Evolutionary conservation across 2,113 vertebrate species (phyloP), one percentile per base, ranked within the genome.

Genomic region (Pseudolaguvia tuberculata): DNA sequence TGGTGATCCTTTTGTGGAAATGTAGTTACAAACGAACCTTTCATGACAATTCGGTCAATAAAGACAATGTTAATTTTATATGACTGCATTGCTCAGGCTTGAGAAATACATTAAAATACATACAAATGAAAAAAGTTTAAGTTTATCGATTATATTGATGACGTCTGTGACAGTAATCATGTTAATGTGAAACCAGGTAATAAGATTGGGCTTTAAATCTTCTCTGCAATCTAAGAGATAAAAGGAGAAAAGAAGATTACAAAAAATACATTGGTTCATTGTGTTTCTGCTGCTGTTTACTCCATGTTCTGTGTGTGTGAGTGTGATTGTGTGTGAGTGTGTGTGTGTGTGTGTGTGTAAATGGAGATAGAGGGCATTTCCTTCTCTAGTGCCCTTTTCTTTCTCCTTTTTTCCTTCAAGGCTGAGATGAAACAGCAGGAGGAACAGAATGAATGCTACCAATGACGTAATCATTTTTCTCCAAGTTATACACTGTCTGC

Each of bases 291-390:
- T 42, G 20, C 66, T 52, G 18, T 15, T 59, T 50, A 17, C 53
- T 70, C 29, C 17, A 50, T 25, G 20, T 15, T 45, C 4, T 71
- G 13, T 57, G 21, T 71, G 35, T 57, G n/a, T 45, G 45, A n/a
- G n/a, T n/a, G n/a, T n/a, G n/a, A n/a, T n/a, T 72, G 61, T 82
- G 53, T 23, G n/a, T n/a, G n/a, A n/a, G 70, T 25, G n/a, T 56
- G 69, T 58, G 50, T 65, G 51, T 65, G 27, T 69, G 50, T 50
- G 63, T 59, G 27, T 72, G 61, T 82, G 53, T 23, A 72, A 12
- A 66, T 63, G 3, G n/a, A 72, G 11, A 66, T 63, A 1, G 27
- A 66, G 59, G n/a, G 5, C 42, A 65, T 51, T 55, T 56, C 20
- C 67, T 65, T 10, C 35, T 35, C 55, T 57, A 51, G 3, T 31